Base-by-base conservation (phyloP, 2,888 invertebrate genomes). In the Oxyscelio sp. region DNA sequence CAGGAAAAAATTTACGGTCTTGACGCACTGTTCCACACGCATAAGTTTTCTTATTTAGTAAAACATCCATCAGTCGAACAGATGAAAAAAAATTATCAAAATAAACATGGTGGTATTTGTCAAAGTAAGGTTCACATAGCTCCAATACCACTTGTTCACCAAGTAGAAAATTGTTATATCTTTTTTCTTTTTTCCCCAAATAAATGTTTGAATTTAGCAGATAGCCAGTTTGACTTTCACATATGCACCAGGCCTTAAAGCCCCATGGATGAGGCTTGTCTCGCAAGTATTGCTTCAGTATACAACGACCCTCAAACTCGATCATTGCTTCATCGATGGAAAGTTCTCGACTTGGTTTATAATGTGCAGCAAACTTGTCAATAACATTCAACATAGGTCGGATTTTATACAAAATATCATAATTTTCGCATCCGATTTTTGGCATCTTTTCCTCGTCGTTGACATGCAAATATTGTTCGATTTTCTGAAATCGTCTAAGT, bases 31-130 rank as follows among this genome's bases (percentile, higher is more conserved):
- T 66, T 17, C 75, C 75, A 40, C 65, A 77, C 22, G 58, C 75
- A 58, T 77, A 77, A 1, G 58, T 66, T 1, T 66, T 22, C 11
- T 50, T 48, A 4, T 58, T 2, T 0, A 58, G 13, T n/a, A 70
- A 21, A 22, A 15, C 19, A 8, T 66, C n/a, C 75, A 77, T 77
- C 1, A 65, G 4, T 50, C 19, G 31, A 15, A 77, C 48, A 2
- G 66, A 77, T 4, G 66, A 17, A 66, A 77, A 75, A 63, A 75
- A 75, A 24, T 68, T n/a, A n/a, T n/a, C n/a, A n/a, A n/a, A n/a
- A n/a, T n/a, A n/a, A n/a, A n/a, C n/a, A n/a, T n/a, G n/a, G n/a
- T n/a, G n/a, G n/a, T n/a, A n/a, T n/a, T n/a, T n/a, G n/a, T n/a
- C n/a, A n/a, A n/a, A n/a, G n/a, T n/a, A n/a, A n/a, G n/a, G n/a